Evolutionary conservation across 2,797 vertebrate genomes (phyloP), one percentile per base, ranked within the genome.

Genomic region (Threskiornis aethiopicus): DNA sequence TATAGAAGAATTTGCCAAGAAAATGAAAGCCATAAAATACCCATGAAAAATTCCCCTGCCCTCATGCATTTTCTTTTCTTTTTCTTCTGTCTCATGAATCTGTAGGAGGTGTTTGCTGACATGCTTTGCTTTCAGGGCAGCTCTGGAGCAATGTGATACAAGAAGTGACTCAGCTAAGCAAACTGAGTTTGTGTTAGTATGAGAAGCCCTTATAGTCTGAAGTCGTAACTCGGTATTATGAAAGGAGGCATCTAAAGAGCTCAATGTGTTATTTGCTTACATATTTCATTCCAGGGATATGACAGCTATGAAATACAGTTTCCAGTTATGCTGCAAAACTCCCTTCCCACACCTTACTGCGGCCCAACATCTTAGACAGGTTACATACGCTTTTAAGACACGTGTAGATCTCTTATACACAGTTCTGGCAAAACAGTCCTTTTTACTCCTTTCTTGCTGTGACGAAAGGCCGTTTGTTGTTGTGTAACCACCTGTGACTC

Each of bases 31-130:
- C 69, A 62, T 95, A 81, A 87, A 93, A 81, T 87, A 90, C n/a
- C 73, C 51, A 42, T 87, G 70, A 95, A 96, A 83, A 91, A 93
- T 84, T 80, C 84, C 61, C 85, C 67, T 93, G 71, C 61, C 59
- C 47, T 92, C 24, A 17, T 94, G 71, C 57, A 33, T 85, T 94
- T 94, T 81, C 82, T 87, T 93, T 94, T 91, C 58, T 70, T 94
- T 88, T 86, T 87, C 44, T 83, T 92, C 55, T 92, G 84, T 83
- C 76, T 87, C 49, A 17, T 73, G 81, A 57, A 90, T 37, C 78
- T 65, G 86, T 87, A 70, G 92, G 75, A 97, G 81, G 93, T 92
- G 89, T 95, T 94, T 91, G 90, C 81, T 96, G 92, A 94, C 35
- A 83, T 13, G 67, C 59, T 77, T 94, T 87, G 67, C 75, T 94